These are phyloP conservation scores for Mellivora capensis DNA, from an alignment of 2,113 vertebrate species.

Conservation along the genomic window DNA sequence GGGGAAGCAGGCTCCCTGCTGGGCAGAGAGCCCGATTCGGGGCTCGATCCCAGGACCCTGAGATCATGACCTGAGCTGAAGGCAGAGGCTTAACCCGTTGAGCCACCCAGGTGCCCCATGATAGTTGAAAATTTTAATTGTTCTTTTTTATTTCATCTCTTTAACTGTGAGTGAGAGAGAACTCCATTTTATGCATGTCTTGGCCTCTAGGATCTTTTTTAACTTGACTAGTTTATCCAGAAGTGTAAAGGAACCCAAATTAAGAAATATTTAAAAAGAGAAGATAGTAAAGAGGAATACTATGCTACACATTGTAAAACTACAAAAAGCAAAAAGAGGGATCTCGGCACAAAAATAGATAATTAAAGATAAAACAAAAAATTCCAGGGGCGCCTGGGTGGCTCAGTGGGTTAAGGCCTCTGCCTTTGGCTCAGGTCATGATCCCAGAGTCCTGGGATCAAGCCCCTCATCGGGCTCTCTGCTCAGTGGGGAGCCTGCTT, in stretches of 20 bases:
- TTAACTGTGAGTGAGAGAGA: not conserved
- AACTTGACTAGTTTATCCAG: not conserved
- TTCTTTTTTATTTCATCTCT: not conserved
- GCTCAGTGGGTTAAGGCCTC: no score
- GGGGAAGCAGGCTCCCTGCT: no score
- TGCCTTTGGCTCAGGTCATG: no score
- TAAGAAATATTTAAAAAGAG: not conserved
- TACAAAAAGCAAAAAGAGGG: not conserved
- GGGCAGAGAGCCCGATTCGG: no score
- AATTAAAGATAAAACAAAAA: not conserved
- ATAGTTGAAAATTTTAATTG: not conserved
- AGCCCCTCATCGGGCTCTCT: no score
- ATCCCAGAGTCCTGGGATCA: no score
- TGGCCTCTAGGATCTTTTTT: not conserved
- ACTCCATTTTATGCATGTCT: not conserved
- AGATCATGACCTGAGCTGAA: no score
- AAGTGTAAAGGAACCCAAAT: not conserved
- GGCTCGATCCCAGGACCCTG: no score
- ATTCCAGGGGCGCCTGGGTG: no score
- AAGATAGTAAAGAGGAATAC: not conserved
- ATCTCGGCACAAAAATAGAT: not conserved
- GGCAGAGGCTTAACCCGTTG: no score
- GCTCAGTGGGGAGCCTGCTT: no score
- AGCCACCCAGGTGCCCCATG: no score
- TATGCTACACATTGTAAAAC: not conserved